Percentiles rank a stretch among this genome's conserved stretches.
Evolutionary conservation across 1,140 invertebrate species (phyloP).

Genomic region (Dinoponera quadriceps): DNA sequence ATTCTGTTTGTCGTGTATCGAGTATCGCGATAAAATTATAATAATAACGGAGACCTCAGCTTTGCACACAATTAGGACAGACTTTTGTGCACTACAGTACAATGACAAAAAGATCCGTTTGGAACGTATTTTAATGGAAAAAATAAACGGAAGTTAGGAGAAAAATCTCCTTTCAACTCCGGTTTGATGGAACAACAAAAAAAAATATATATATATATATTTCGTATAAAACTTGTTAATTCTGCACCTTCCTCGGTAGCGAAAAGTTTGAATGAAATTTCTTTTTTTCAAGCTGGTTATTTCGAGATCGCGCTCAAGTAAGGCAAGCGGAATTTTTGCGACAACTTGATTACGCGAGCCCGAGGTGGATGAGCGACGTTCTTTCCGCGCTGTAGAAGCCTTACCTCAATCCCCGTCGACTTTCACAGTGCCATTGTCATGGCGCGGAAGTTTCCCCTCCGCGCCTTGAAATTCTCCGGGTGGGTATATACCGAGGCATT

Average conservation of each 20-base stretch:
- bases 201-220: slow-evolving; percentile 7
- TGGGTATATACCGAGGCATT: slow-evolving; percentile 13
- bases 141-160: background rate
- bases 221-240: background rate
- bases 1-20: slow-evolving; percentile 27
- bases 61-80: no score
- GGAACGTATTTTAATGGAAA: background rate
- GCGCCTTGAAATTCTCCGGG: slow-evolving; percentile 1
- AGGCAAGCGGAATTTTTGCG: slow-evolving; percentile 42
- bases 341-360: slow-evolving; percentile 47
- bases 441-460: slow-evolving; percentile 3
- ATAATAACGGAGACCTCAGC: slow-evolving; percentile 10
- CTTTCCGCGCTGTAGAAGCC: slow-evolving; percentile 44
- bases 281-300: background rate
- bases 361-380: slow-evolving; percentile 50
- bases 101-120: background rate
- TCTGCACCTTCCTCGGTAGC: background rate
- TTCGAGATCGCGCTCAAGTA: background rate
- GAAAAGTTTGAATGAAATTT: slow-evolving; percentile 5
- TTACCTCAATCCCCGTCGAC: slow-evolving; percentile 52
- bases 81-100: no score
- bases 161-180: background rate
- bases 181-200: background rate
- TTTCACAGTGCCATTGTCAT: slow-evolving; percentile 16
- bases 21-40: background rate